Conservation (phyloP, 2,888 invertebrate genomes). For the Ariolimax columbianus region DNA sequence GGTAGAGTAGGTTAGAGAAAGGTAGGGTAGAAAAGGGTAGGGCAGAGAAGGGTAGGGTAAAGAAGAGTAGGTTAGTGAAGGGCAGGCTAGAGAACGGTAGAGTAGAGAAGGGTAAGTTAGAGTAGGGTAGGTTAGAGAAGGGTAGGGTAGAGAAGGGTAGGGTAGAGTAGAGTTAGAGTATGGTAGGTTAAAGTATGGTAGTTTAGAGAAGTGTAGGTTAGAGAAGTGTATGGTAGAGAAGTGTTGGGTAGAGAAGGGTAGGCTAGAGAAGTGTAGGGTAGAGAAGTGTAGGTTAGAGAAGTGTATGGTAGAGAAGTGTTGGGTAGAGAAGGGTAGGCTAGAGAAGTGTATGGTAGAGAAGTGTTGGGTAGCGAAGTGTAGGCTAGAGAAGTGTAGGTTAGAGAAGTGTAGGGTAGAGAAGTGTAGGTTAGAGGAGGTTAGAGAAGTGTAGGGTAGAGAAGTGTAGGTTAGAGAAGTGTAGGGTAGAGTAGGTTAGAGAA, state of each 20-base stretch:
- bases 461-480: constrained; percentile 23
- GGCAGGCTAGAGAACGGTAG: constrained; percentile 45
- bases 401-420: constrained; percentile 1
- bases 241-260: constrained; percentile 28
- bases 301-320: too few relatives aligned
- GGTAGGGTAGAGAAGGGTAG: constrained; percentile 31
- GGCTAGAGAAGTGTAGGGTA: constrained; percentile 28
- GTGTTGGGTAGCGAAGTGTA: constrained; percentile 4
- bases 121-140: constrained; percentile 29
- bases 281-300: too few relatives aligned
- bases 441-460: constrained; percentile 17
- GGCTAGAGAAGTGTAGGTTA: background rate
- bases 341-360: too few relatives aligned
- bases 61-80: constrained; percentile 47
- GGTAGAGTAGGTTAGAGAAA: background rate
- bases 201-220: constrained; percentile 21
- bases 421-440: background rate
- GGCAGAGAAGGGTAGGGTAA: constrained; percentile 37
- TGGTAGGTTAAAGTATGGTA: constrained; percentile 19
- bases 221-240: constrained; percentile 4
- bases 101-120: constrained; percentile 43
- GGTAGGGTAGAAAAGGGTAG: background rate
- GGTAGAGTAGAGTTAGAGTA: constrained; percentile 29
- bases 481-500: constrained; percentile 30
- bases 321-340: constrained; percentile 13